phyloP scores from a whole-genome alignment of 2,888 invertebrate species.

The Augiades crinisus region DNA sequence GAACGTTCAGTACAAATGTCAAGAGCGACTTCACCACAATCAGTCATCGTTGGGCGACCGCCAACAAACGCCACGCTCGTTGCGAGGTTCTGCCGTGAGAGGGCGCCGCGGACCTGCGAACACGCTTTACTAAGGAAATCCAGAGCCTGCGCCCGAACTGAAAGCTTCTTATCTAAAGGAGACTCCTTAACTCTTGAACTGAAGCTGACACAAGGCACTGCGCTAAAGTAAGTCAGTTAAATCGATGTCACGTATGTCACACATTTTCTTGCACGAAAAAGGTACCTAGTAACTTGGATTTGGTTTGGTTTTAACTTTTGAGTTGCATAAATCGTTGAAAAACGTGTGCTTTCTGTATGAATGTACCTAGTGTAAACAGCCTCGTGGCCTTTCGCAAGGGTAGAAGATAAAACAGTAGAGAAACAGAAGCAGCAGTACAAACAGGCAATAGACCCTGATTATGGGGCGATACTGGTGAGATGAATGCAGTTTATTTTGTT shows the following conservation, averaged over 20 bases:
- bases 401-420: no score
- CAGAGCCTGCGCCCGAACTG: conserved; percentile 89
- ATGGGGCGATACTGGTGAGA: no score
- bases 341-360: no score
- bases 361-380: no score
- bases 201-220: conserved; percentile 90
- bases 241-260: not conserved
- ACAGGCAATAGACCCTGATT: no score
- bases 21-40: conserved; percentile 70
- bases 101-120: conserved; percentile 91
- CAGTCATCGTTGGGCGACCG: conserved; percentile 78
- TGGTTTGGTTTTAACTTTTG: no score
- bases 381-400: no score
- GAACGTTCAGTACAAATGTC: conserved; percentile 75
- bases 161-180: conserved; percentile 91
- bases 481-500: no score
- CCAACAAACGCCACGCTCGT: conserved; percentile 88
- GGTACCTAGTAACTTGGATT: no score
- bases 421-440: no score
- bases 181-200: conserved; percentile 91
- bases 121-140: conserved; percentile 86
- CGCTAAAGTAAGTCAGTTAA: conserved; percentile 84
- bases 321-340: no score
- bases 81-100: conserved; percentile 91
- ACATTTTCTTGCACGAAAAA: no score